These are phyloP conservation scores for Abrostola tripartita DNA, from an alignment of 2,888 invertebrate genomes.

Conservation along the genomic window DNA sequence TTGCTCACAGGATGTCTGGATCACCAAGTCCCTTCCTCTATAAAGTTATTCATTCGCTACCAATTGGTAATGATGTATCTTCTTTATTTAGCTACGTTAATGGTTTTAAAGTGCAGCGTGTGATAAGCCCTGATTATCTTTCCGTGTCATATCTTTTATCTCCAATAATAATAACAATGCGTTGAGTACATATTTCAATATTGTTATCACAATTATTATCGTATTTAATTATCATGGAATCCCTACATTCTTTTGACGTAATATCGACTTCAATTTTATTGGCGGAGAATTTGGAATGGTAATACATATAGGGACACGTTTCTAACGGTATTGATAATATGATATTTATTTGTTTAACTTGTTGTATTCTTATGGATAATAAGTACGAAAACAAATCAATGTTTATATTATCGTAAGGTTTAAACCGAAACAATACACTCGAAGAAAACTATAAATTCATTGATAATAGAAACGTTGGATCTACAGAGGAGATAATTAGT, in stretches of 20 bases:
- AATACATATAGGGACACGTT: not conserved
- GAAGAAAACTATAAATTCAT: not conserved
- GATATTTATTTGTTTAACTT: too few species aligned
- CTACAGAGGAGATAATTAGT: conserved; percentile 21
- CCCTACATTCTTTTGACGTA: conserved; percentile 7
- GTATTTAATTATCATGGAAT: conserved; percentile 27
- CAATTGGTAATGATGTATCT: conserved; percentile 45
- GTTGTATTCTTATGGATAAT: too few species aligned
- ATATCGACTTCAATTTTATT: conserved; percentile 6
- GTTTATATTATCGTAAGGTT: too few species aligned
- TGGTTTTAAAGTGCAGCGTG: conserved; percentile 45
- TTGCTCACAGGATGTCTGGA: conserved; percentile 71
- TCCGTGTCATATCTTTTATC: conserved; percentile 61
- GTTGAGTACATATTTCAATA: conserved; percentile 24
- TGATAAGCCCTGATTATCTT: conserved; percentile 57
- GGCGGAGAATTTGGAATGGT: not conserved
- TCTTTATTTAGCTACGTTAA: conserved; percentile 30
- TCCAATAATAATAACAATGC: conserved; percentile 51
- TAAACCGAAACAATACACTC: too few species aligned
- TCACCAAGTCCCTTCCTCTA: conserved; percentile 67
- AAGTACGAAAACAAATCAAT: too few species aligned
- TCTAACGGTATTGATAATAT: not conserved
- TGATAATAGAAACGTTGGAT: conserved; percentile 6
- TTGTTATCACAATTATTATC: conserved; percentile 38
- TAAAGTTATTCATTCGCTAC: conserved; percentile 61